Conservation (phyloP, 2,888 invertebrate species). For the Esperia sulphurella region DNA sequence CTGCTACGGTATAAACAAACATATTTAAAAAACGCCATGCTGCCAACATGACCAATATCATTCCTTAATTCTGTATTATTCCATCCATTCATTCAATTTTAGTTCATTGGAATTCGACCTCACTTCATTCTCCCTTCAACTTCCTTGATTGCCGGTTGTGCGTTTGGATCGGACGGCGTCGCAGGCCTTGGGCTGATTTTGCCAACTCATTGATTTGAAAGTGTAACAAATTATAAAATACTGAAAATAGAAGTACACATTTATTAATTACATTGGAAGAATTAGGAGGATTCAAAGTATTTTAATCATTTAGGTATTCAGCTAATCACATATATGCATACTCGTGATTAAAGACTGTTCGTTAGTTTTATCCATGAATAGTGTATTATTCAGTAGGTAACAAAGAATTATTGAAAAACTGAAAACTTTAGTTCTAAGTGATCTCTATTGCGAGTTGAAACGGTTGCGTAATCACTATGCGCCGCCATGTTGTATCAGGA, state of each 20-base stretch:
- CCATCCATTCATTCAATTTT: constrained; percentile 12
- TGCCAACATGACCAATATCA: not conserved
- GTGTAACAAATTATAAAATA: constrained; percentile 10
- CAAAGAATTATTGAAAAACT: constrained; percentile 7
- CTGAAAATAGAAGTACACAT: not conserved
- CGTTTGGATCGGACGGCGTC: constrained; percentile 32
- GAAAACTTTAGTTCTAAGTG: constrained; percentile 33
- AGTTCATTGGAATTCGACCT: too few relatives aligned
- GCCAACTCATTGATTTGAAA: constrained; percentile 31
- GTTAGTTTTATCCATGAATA: not conserved
- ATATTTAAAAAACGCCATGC: too few relatives aligned
- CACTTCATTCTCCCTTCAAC: constrained; percentile 25
- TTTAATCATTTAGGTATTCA: too few relatives aligned
- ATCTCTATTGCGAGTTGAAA: constrained; percentile 26
- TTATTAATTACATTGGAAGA: not conserved
- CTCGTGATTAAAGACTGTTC: too few relatives aligned
- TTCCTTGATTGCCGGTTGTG: constrained; percentile 42
- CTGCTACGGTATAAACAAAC: too few relatives aligned
- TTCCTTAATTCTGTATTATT: not conserved
- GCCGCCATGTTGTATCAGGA: constrained; percentile 63
- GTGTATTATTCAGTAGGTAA: not conserved
- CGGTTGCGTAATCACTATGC: constrained; percentile 21
- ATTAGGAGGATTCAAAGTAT: too few relatives aligned
- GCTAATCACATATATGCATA: too few relatives aligned
- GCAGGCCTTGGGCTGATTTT: constrained; percentile 37